Evolutionary conservation across 2,888 invertebrate species (phyloP).

Genomic region (Nipponacmea schrenckii): DNA sequence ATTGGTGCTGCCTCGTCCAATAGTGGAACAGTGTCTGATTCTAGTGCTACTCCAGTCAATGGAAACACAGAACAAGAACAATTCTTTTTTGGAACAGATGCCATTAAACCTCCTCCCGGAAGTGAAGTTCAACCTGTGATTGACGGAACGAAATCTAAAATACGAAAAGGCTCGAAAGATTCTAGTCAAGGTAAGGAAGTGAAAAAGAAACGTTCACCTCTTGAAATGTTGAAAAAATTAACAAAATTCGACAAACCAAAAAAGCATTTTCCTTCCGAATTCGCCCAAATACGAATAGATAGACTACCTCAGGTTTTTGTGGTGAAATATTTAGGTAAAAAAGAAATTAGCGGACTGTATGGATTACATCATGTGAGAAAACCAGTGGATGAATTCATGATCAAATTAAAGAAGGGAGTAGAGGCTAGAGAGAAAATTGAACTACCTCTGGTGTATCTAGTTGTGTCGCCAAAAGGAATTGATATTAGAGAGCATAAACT

Average conservation of each 20-base stretch:
- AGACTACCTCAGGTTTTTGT: constrained; percentile 65
- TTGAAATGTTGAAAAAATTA: constrained; percentile 43
- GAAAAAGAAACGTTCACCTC: constrained; percentile 37
- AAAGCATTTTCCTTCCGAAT: constrained; percentile 41
- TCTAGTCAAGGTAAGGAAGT: constrained; percentile 23
- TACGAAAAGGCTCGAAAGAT: constrained; percentile 23
- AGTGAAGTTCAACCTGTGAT: constrained; percentile 14
- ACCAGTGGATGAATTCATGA: constrained; percentile 63
- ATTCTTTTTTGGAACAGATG: background rate
- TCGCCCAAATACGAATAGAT: constrained; percentile 55
- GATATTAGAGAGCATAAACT: constrained; percentile 55
- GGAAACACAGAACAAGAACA: constrained; percentile 9
- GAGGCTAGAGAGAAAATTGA: constrained; percentile 51
- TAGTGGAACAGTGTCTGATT: constrained; percentile 14
- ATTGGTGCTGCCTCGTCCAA: constrained; percentile 25
- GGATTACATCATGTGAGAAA: constrained; percentile 62
- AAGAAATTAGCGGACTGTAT: constrained; percentile 55
- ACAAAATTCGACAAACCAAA: constrained; percentile 45
- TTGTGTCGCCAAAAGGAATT: constrained; percentile 59
- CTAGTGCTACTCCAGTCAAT: constrained; percentile 3
- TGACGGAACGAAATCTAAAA: constrained; percentile 22
- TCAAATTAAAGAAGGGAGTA: constrained; percentile 49
- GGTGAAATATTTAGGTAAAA: constrained; percentile 64
- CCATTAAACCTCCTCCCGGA: background rate
- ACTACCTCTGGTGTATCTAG: constrained; percentile 61